A percentile compares a stretch with the other conserved stretches of the same genome.
phyloP scores from a whole-genome alignment of 2,797 vertebrate genomes.

The Sebastes diploproa region DNA sequence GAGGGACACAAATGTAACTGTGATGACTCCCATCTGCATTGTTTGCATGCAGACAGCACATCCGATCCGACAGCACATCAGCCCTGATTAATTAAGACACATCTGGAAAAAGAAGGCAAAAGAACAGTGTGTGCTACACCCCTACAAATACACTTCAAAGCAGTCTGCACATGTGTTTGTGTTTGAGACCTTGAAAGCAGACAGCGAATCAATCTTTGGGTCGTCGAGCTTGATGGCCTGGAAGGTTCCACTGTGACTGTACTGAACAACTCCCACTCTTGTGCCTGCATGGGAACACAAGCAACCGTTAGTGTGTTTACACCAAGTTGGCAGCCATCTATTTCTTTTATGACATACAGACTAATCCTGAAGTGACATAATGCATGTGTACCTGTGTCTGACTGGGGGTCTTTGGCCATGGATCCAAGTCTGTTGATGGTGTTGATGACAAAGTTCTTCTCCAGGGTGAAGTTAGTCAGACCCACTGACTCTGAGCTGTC shows the following conservation, averaged over 20 bases:
- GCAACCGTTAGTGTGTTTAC: background rate
- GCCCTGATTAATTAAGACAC: slow-evolving; percentile 12
- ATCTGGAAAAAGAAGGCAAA: slow-evolving; percentile 16
- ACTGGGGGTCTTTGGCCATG: slow-evolving; percentile 91
- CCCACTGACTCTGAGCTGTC: slow-evolving; percentile 99
- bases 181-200: slow-evolving; percentile 89
- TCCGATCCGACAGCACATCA: background rate
- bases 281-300: slow-evolving; percentile 80
- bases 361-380: background rate
- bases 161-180: slow-evolving; percentile 9
- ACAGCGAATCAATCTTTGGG: slow-evolving; percentile 89
- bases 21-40: background rate
- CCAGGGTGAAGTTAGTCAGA: slow-evolving; percentile 96
- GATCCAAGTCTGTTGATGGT: slow-evolving; percentile 94
- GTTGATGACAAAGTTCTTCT: slow-evolving; percentile 98
- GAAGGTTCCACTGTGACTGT: slow-evolving; percentile 96
- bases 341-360: background rate
- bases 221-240: slow-evolving; percentile 94
- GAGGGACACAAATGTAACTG: background rate
- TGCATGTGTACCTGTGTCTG: slow-evolving; percentile 83
- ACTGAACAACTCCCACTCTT: slow-evolving; percentile 97
- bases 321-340: background rate
- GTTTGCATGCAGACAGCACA: background rate
- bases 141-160: slow-evolving; percentile 30
- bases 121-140: background rate